phyloP scores from a whole-genome alignment of 1,140 invertebrate species.

The Anastatus disparis region DNA sequence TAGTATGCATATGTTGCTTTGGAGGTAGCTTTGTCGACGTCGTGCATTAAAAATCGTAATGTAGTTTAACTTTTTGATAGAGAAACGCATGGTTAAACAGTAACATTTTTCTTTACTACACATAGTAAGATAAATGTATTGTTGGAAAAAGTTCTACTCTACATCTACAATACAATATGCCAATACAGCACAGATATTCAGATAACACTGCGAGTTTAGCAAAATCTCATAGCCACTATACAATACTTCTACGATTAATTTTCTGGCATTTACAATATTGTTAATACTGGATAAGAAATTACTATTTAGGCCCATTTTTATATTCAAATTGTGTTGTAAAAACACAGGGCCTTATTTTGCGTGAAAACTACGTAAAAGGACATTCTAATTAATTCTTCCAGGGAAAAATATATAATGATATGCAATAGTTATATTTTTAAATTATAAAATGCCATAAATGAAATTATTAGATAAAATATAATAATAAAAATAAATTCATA shows the following conservation, averaged over 20 bases:
- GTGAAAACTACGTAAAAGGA: not conserved
- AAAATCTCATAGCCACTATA: not conserved
- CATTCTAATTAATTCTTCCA: too few species aligned
- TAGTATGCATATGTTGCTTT: conserved; percentile 15
- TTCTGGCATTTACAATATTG: conserved; percentile 17
- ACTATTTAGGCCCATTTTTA: not conserved
- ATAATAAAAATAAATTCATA: too few species aligned
- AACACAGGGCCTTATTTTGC: too few species aligned
- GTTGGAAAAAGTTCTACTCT: conserved; percentile 14
- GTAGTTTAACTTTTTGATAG: not conserved
- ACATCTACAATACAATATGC: conserved; percentile 20
- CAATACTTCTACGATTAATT: conserved; percentile 15
- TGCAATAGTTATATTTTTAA: too few species aligned
- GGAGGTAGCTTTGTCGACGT: conserved; percentile 12
- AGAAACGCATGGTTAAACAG: conserved; percentile 11
- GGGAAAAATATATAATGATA: not conserved
- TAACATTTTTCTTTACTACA: conserved; percentile 22
- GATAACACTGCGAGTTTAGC: conserved; percentile 16
- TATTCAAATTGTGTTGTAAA: not conserved
- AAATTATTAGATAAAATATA: too few species aligned
- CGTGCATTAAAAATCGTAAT: conserved; percentile 12
- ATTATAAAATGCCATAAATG: too few species aligned
- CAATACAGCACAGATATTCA: conserved; percentile 24
- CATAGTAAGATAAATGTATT: conserved; percentile 20
- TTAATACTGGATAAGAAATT: conserved; percentile 19